Percentiles rank a stretch among this genome's conserved stretches.
These are phyloP conservation scores for Rhynchonema sp. DNA, from an alignment of 2,888 invertebrate species.

Conservation along the genomic window DNA sequence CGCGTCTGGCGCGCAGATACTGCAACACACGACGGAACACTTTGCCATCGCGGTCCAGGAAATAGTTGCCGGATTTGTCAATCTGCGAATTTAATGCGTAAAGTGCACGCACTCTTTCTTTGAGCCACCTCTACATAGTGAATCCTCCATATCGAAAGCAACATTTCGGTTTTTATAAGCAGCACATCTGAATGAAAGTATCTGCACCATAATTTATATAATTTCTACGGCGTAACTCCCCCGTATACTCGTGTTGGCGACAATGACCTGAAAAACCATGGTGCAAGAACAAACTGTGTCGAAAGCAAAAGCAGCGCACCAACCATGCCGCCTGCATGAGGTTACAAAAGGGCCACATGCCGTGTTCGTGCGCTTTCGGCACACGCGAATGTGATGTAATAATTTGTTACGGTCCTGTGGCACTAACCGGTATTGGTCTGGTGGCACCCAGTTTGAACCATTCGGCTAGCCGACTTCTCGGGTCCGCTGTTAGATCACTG, in stretches of 20 bases:
- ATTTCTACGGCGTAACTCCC: too few relatives aligned
- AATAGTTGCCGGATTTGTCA: conserved; percentile 46
- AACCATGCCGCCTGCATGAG: conserved; percentile 19
- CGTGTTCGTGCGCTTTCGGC: too few relatives aligned
- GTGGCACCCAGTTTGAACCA: conserved; percentile 5
- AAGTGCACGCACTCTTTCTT: background rate
- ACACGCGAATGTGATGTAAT: too few relatives aligned
- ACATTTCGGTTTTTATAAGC: too few relatives aligned
- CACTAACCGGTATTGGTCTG: background rate
- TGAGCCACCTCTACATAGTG: background rate
- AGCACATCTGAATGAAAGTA: too few relatives aligned
- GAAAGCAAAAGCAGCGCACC: conserved; percentile 9
- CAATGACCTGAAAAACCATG: too few relatives aligned
- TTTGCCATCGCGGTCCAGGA: conserved; percentile 90
- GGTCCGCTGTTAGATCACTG: conserved; percentile 22
- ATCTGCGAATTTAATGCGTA: too few relatives aligned
- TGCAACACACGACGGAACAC: conserved; percentile 94
- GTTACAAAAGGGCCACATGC: background rate
- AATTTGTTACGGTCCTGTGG: too few relatives aligned
- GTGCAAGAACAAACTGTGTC: background rate
- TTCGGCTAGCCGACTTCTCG: conserved; percentile 14
- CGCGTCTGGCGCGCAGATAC: conserved; percentile 70
- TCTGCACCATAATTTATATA: too few relatives aligned
- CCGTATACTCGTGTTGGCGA: too few relatives aligned
- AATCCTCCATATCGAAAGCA: too few relatives aligned